Base-by-base conservation (phyloP, 2,888 invertebrate genomes). In the Steinernema hermaphroditum region DNA sequence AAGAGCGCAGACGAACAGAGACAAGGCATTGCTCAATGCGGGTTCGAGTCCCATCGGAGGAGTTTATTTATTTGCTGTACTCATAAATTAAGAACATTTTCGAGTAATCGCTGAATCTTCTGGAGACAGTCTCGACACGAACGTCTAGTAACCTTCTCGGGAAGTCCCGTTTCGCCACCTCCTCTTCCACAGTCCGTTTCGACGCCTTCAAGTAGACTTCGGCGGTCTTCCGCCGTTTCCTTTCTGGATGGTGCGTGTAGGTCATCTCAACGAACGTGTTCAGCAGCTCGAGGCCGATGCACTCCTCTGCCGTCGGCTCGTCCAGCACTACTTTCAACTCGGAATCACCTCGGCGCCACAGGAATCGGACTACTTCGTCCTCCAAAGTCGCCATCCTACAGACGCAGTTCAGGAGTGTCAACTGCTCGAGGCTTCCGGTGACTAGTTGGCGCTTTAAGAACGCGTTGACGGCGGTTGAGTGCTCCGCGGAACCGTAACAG, bases 261-360 rank as follows among this genome's bases (percentile, higher is more conserved):
- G 62, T 62, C 62, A 62, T 62, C 32, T 62, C 62, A n/a, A 62
- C 32, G 62, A 62, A 62, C 16, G 62, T 34, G 62, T 62, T 62
- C 2, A 62, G 62, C 29, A 62, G 16, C 16, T 62, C 32, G 16
- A 62, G 16, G 9, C 62, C 34, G 32, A 62, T 29, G 16, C 62
- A 62, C 34, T 62, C 62, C 29, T 62, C 62, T n/a, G 22, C 32
- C 8, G 34, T 32, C 12, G 62, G 62, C 14, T 62, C 62, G 12
- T 62, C 62, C 6, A 62, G 62, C 32, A 12, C 14, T 1, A 62
- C 27, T 24, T 22, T 54, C 22, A 54, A 22, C 54, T 54, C 22
- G 24, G 54, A 19, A 27, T 54, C 24, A 4, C 1, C 2, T 12
- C 54, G 54, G 6, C 27, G 16, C 54, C 54, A 54, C 27, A 54